phyloP scores from a whole-genome alignment of 2,888 invertebrate genomes.

The Cordilura impudica region DNA sequence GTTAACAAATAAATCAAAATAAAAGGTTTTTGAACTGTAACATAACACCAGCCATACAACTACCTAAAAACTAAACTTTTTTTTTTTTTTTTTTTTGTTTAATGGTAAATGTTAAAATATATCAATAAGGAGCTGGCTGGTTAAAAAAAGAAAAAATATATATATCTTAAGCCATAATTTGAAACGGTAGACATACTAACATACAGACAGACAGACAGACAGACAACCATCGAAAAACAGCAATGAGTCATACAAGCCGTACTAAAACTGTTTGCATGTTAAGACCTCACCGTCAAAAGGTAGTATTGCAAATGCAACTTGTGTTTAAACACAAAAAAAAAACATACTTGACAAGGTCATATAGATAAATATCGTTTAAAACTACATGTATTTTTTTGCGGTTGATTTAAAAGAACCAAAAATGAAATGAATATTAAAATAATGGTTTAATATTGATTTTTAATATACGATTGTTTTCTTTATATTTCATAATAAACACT shows the following conservation, averaged over 20 bases:
- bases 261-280: conserved; percentile 6
- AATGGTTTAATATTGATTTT: not conserved
- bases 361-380: conserved; percentile 19
- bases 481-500: conserved; percentile 3
- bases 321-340: not conserved
- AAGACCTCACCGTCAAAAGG: conserved; percentile 6
- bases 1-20: conserved; percentile 35
- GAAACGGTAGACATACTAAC: not conserved
- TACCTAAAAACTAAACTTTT: conserved; percentile 31
- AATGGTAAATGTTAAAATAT: conserved; percentile 22
- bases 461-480: not conserved
- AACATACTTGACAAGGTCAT: conserved; percentile 51
- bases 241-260: conserved; percentile 36
- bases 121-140: conserved; percentile 42
- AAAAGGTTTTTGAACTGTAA: conserved; percentile 56
- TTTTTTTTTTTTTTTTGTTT: conserved; percentile 9
- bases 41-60: conserved; percentile 53
- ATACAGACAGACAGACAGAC: conserved; percentile 24
- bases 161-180: not conserved
- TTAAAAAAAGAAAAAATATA: conserved; percentile 1
- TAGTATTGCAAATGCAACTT: conserved; percentile 22
- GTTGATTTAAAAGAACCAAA: not conserved
- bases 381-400: not conserved
- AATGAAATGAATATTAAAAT: not conserved
- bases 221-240: conserved; percentile 13